Evolutionary conservation across 2,888 invertebrate species (phyloP).

Genomic region (Psylliodes chrysocephalus): DNA sequence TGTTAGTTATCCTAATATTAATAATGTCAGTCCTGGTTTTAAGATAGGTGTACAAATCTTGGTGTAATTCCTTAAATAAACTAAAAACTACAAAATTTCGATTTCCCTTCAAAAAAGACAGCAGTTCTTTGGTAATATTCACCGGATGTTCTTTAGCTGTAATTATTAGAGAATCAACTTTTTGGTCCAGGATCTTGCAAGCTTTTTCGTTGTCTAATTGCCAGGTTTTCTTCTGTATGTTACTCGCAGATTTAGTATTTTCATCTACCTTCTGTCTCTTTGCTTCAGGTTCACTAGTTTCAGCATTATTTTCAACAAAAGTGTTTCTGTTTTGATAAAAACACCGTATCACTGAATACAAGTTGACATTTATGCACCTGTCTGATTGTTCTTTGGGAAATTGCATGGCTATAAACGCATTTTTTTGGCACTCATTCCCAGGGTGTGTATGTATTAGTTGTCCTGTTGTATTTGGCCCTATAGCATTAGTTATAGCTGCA

Average conservation of each 20-base stretch:
- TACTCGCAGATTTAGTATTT: constrained; percentile 29
- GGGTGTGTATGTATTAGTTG: constrained; percentile 81
- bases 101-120: constrained; percentile 82
- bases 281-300: constrained; percentile 8
- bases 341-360: constrained; percentile 78
- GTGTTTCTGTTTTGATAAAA: constrained; percentile 69
- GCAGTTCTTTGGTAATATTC: constrained; percentile 78
- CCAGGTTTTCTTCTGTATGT: constrained; percentile 65
- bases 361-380: constrained; percentile 79
- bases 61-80: constrained; percentile 82
- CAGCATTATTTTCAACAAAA: neutral
- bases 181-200: constrained; percentile 69
- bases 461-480: constrained; percentile 74
- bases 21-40: constrained; percentile 78
- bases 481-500: constrained; percentile 83
- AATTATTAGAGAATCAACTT: constrained; percentile 81
- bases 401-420: constrained; percentile 83
- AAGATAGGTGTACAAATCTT: constrained; percentile 83
- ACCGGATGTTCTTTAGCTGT: constrained; percentile 88
- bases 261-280: constrained; percentile 15
- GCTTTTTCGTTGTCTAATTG: constrained; percentile 76
- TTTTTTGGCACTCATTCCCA: constrained; percentile 83
- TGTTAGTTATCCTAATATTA: constrained; percentile 82
- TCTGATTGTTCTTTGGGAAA: constrained; percentile 76
- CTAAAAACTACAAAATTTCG: constrained; percentile 88